These are phyloP conservation scores for Presbytis comata DNA, from an alignment of 2,797 vertebrate species.

Conservation along the genomic window DNA sequence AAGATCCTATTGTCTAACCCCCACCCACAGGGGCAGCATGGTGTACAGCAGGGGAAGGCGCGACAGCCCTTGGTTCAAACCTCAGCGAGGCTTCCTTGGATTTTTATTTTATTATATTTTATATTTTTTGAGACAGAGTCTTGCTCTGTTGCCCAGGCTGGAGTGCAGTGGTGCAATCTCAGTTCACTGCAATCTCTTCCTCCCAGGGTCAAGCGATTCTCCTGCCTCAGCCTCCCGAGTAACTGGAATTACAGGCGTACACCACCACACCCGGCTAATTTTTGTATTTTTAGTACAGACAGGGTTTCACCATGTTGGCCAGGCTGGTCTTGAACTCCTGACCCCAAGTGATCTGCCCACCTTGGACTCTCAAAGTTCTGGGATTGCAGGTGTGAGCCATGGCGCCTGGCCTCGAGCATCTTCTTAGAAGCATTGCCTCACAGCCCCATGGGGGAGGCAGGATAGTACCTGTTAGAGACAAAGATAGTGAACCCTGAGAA, in stretches of 20 bases:
- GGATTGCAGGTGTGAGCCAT: too few relatives aligned
- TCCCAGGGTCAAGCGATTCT: neutral
- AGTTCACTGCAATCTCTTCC: neutral
- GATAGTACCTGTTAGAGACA: neutral
- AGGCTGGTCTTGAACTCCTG: too few relatives aligned
- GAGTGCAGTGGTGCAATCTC: neutral
- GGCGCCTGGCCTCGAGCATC: too few relatives aligned
- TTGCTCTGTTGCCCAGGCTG: neutral
- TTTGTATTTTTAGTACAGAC: too few relatives aligned
- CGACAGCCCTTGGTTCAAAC: too few relatives aligned
- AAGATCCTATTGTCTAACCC: neutral
- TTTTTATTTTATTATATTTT: neutral
- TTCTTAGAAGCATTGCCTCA: neutral
- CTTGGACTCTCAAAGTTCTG: too few relatives aligned
- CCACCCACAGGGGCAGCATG: neutral
- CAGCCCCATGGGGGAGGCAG: accelerated
- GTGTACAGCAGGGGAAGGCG: neutral
- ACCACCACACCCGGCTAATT: neutral
- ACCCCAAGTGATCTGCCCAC: too few relatives aligned
- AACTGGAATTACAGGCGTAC: neutral
- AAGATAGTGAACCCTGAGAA: neutral
- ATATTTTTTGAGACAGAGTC: neutral
- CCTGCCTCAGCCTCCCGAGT: neutral
- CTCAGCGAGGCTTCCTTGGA: neutral
- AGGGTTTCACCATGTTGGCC: too few relatives aligned